Percentiles rank a stretch among this genome's conserved stretches.
These are phyloP conservation scores for Anas flavirostris DNA, from an alignment of 2,797 vertebrate genomes.

Conservation along the genomic window DNA sequence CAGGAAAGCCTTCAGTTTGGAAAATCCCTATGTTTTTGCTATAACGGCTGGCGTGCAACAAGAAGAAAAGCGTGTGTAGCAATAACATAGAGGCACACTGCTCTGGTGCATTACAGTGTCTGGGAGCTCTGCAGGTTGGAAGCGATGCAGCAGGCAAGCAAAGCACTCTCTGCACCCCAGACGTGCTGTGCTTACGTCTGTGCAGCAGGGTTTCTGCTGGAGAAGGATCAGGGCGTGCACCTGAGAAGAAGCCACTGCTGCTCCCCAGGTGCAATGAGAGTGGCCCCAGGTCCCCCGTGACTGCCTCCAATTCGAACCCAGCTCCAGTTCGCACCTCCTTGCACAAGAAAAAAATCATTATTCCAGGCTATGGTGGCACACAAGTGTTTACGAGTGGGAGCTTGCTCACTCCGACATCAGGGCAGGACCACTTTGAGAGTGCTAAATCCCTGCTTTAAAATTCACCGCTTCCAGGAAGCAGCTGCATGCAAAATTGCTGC, in stretches of 20 bases:
- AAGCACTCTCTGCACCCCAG: neutral
- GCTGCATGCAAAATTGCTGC: neutral
- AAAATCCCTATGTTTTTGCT: neutral
- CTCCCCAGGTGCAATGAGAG: neutral
- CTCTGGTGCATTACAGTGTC: neutral
- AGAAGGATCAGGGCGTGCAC: neutral
- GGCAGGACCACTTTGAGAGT: neutral
- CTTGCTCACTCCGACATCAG: rapidly evolving
- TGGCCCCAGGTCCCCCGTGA: neutral
- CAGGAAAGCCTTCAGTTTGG: neutral
- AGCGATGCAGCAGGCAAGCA: neutral
- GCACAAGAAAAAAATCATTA: neutral
- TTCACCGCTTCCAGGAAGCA: neutral
- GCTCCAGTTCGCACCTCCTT: neutral
- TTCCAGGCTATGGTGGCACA: neutral
- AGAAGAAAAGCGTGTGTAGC: neutral
- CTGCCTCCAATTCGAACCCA: neutral
- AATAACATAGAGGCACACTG: neutral
- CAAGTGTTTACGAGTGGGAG: rapidly evolving
- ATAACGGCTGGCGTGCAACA: neutral
- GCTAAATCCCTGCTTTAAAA: neutral
- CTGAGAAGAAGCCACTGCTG: neutral
- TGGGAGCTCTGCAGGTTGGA: no score
- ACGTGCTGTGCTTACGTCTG: no score
- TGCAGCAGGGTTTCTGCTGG: neutral